Base-by-base conservation (phyloP, 2,888 invertebrate species). In the Epinotia demarniana region DNA sequence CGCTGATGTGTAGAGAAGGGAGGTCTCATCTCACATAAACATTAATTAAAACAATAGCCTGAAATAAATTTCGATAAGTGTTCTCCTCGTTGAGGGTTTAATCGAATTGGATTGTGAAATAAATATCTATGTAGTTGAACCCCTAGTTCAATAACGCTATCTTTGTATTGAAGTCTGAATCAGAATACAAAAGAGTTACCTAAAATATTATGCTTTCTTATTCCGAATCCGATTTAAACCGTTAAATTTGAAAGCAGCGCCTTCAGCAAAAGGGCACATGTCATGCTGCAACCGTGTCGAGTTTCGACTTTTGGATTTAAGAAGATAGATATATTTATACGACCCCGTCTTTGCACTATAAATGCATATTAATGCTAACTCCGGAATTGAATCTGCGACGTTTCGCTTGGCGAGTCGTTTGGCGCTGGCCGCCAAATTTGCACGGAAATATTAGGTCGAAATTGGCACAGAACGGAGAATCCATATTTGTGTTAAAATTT, bases 311-410 rank as follows among this genome's bases (percentile, higher is more conserved):
- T 62, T 19, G 3, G 12, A 8, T 12, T 8, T 62, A 18, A 3
- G 12, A 11, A 19, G 8, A 18, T 63, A 18, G 23, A 18, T 57
- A 8, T 18, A 57, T 46, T 46, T 68, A 55, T 13, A 46, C 18
- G 27, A 53, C 49, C 63, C 57, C 49, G 33, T 64, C 53, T 57
- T 68, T 43, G 61, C 60, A 68, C 57, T 63, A 18, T 61, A 73
- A 63, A 69, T 63, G 68, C 73, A 69, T 58, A 63, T 68, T 73
- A 46, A 73, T 63, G 57, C 57, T 57, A 63, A 74, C 18, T 19
- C 16, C 23, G 13, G 58, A 58, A 70, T 75, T 70, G 64, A 75
- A 75, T 75, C 60, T 23, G 53, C 33, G 62, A n/a, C 62, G 55
- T 57, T 57, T 39, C 60, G 64, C 58, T 75, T 75, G 75, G 75